These are phyloP conservation scores for Ranitomeya variabilis DNA, from an alignment of 2,113 vertebrate species.

Conservation along the genomic window DNA sequence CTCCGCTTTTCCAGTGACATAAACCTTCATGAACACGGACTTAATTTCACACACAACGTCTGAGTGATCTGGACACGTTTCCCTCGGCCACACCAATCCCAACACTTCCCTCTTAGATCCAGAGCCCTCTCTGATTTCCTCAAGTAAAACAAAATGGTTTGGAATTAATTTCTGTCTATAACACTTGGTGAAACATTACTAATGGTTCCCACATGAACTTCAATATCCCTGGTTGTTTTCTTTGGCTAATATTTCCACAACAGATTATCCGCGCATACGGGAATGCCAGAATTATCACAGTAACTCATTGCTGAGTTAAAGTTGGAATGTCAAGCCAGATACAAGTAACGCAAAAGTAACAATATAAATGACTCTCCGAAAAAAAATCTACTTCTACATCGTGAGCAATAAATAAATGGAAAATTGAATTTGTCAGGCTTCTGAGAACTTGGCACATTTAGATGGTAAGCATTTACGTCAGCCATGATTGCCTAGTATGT, in stretches of 20 bases:
- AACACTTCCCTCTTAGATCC: conserved; percentile 20
- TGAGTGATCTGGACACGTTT: conserved; percentile 6
- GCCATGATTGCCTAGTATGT: background rate
- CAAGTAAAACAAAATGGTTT: conserved; percentile 40
- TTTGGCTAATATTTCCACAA: conserved; percentile 47
- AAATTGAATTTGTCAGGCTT: conserved; percentile 26
- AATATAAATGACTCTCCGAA: background rate
- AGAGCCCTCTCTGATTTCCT: conserved; percentile 41
- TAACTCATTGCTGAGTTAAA: conserved; percentile 24
- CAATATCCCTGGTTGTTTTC: conserved; percentile 34
- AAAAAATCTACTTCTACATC: background rate
- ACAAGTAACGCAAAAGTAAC: conserved; percentile 10
- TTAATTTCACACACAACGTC: conserved; percentile 12
- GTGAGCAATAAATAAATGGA: conserved; percentile 1
- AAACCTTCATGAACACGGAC: conserved; percentile 11
- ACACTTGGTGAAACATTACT: conserved; percentile 45
- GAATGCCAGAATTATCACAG: conserved; percentile 30
- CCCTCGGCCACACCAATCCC: conserved; percentile 26
- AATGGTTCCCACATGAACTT: conserved; percentile 49
- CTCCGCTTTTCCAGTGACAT: background rate
- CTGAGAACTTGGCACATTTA: background rate
- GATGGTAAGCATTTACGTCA: background rate
- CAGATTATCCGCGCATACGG: conserved; percentile 12
- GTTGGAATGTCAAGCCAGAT: conserved; percentile 5
- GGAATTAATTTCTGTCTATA: conserved; percentile 40